Percentiles rank a stretch among this genome's conserved stretches.
These are phyloP conservation scores for Gopherus evgoodei DNA, from an alignment of 2,113 vertebrate genomes.

Conservation along the genomic window DNA sequence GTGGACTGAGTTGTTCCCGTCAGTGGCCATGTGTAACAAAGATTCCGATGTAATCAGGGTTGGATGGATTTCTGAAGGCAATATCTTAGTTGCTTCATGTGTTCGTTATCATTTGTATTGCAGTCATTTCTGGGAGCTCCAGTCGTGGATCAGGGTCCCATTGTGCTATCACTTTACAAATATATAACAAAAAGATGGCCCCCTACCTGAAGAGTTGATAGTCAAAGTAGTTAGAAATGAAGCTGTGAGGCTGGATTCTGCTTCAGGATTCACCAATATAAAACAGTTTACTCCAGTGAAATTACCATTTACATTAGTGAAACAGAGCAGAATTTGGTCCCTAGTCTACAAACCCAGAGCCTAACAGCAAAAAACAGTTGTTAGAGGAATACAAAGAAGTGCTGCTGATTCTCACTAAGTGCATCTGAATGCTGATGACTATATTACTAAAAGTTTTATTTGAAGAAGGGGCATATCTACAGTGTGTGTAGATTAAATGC, in stretches of 20 bases:
- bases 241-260: background rate
- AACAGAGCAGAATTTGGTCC: background rate
- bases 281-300: background rate
- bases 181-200: background rate
- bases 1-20: background rate
- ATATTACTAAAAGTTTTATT: background rate
- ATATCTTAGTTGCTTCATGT: background rate
- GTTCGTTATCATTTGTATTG: background rate
- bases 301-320: background rate
- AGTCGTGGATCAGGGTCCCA: background rate
- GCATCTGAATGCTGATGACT: background rate
- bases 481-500: background rate
- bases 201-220: background rate
- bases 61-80: background rate
- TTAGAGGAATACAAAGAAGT: background rate
- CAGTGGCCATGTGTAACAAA: background rate
- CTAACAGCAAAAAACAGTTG: background rate
- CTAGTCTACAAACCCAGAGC: background rate
- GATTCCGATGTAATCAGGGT: background rate
- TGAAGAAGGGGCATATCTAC: too few relatives aligned
- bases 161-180: background rate
- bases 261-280: background rate
- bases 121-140: background rate
- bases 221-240: background rate
- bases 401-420: background rate